A percentile compares a stretch with the other conserved stretches of the same genome.
Conservation (phyloP, 2,113 vertebrate species). For the Quiscalus mexicanus region DNA sequence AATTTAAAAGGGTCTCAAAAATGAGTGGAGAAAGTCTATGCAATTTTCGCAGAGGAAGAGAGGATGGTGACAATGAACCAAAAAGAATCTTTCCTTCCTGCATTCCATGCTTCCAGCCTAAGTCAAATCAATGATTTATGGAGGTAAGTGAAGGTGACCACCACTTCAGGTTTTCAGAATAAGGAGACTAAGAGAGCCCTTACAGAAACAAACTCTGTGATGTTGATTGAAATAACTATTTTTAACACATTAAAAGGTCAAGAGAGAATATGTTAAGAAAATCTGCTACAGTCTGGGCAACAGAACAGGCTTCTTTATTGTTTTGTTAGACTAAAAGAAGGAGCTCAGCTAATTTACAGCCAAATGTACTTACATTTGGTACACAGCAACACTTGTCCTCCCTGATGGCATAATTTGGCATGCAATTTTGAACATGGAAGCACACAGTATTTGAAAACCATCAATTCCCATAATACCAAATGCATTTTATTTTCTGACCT, state of each 20-base stretch:
- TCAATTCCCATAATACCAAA: neutral
- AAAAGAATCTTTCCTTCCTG: neutral
- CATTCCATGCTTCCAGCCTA: neutral
- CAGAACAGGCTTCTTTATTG: neutral
- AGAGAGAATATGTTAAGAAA: neutral
- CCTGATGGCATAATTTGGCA: neutral
- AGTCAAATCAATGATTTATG: neutral
- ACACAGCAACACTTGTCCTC: neutral
- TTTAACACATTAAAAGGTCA: neutral
- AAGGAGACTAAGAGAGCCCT: neutral
- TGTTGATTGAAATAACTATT: neutral
- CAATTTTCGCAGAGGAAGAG: neutral
- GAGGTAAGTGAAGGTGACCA: neutral
- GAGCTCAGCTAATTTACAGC: neutral
- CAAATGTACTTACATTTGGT: neutral
- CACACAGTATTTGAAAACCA: neutral
- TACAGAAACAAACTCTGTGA: neutral
- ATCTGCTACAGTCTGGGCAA: neutral
- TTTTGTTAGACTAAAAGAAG: neutral
- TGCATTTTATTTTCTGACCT: neutral
- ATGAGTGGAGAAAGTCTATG: neutral
- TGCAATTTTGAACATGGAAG: neutral
- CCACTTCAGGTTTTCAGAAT: neutral
- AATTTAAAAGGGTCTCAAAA: neutral
- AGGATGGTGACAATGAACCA: neutral